These are phyloP conservation scores for Pterophyllum scalare DNA, from an alignment of 2,113 vertebrate species.

Conservation along the genomic window DNA sequence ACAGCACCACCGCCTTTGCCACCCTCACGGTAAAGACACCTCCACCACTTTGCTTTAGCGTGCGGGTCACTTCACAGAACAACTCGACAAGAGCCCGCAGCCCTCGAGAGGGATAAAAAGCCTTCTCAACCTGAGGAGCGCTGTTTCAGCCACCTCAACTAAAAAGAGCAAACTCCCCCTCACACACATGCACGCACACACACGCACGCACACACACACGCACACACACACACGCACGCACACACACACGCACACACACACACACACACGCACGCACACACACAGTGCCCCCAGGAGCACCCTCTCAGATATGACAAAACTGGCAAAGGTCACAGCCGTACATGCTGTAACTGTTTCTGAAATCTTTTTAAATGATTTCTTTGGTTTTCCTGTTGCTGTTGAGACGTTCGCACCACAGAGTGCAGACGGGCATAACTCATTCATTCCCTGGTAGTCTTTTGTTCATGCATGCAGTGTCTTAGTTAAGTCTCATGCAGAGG, in stretches of 20 bases:
- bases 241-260: constrained; percentile 26
- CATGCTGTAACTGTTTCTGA: constrained; percentile 21
- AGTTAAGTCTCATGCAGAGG: fast-evolving
- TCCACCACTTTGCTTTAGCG: constrained; percentile 79
- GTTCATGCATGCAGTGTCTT: background rate
- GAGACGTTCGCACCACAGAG: background rate
- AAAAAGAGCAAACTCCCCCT: constrained; percentile 33
- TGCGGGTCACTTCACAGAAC: constrained; percentile 80
- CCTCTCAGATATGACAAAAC: constrained; percentile 39
- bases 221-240: constrained; percentile 15
- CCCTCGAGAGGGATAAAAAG: constrained; percentile 64
- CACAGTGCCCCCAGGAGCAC: constrained; percentile 30
- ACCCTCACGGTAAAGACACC: constrained; percentile 70
- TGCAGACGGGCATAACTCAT: background rate
- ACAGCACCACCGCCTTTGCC: constrained; percentile 45
- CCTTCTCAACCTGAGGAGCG: constrained; percentile 52
- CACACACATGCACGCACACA: constrained; percentile 19
- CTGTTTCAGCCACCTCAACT: constrained; percentile 50
- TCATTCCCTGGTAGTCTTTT: background rate
- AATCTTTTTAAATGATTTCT: background rate
- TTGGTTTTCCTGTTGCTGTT: background rate
- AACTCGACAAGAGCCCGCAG: constrained; percentile 64
- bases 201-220: constrained; percentile 20
- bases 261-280: constrained; percentile 16
- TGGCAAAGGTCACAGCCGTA: constrained; percentile 54